Conservation (phyloP, 2,113 vertebrate species). For the Dromas ardeola region DNA sequence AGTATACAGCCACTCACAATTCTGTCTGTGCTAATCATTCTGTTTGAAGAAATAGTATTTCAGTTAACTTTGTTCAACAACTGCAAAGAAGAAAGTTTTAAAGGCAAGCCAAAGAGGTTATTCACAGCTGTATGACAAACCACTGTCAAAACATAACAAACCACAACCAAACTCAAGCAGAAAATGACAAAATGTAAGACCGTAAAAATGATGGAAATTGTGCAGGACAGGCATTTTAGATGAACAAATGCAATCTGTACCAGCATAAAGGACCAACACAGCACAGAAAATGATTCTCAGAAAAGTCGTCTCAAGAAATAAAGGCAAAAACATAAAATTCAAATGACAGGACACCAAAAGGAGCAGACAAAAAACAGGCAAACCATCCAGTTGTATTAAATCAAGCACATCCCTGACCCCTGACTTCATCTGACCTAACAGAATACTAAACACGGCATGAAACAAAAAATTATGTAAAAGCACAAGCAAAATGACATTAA, state of each 20-base stretch:
- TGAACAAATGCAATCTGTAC: constrained; percentile 72
- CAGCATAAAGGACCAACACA: constrained; percentile 51
- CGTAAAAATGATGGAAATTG: constrained; percentile 76
- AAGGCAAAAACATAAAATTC: constrained; percentile 75
- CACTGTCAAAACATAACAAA: constrained; percentile 77
- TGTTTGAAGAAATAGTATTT: constrained; percentile 32
- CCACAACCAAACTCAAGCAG: constrained; percentile 61
- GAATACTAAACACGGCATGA: constrained; percentile 36
- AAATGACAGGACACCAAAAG: constrained; percentile 74
- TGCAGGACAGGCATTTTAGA: constrained; percentile 70
- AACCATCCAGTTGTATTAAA: constrained; percentile 73
- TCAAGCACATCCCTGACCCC: constrained; percentile 52
- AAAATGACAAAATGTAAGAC: constrained; percentile 69
- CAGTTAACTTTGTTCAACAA: constrained; percentile 46
- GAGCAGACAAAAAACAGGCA: constrained; percentile 70
- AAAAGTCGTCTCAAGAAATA: constrained; percentile 64
- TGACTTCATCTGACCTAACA: constrained; percentile 67
- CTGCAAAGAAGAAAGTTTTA: constrained; percentile 70
- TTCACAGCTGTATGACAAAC: constrained; percentile 71
- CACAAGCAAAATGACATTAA: neutral
- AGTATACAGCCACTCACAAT: neutral
- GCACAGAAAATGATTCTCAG: constrained; percentile 49
- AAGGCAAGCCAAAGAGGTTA: constrained; percentile 64
- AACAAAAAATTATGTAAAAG: constrained; percentile 33
- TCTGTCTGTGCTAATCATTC: neutral